These are phyloP conservation scores for Resseliella maxima DNA, from an alignment of 2,888 invertebrate genomes.

Conservation along the genomic window DNA sequence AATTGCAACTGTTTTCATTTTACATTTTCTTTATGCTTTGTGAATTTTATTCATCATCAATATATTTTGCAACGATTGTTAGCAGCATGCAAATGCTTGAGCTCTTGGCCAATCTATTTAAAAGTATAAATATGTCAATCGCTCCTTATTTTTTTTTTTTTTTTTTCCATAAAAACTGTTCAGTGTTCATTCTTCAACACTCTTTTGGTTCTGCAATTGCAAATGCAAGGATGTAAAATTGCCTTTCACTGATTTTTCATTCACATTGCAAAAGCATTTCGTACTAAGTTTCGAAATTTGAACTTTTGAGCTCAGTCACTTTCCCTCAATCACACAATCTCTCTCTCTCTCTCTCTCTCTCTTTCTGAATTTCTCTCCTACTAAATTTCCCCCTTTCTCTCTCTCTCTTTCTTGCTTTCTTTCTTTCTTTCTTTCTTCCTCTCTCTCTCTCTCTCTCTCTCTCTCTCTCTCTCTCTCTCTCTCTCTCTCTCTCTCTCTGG, in stretches of 20 bases:
- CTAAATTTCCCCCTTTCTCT: not conserved
- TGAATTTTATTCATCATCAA: slow-evolving; percentile 10
- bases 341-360: not conserved
- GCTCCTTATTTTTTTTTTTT: not conserved
- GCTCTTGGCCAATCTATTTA: slow-evolving; percentile 44
- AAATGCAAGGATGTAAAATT: not conserved
- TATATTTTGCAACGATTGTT: not conserved
- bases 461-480: not conserved
- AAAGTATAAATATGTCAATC: slow-evolving; percentile 40
- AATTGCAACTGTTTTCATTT: slow-evolving; percentile 24
- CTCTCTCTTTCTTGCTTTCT: no score
- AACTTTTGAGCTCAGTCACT: not conserved
- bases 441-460: not conserved
- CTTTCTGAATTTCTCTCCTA: no score
- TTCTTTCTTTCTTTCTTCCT: not conserved
- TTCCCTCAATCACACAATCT: not conserved
- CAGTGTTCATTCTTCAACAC: not conserved
- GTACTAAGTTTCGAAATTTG: not conserved
- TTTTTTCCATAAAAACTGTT: no score
- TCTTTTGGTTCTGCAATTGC: not conserved
- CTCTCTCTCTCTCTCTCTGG: not conserved
- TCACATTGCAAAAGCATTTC: not conserved
- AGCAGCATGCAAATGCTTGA: slow-evolving; percentile 24
- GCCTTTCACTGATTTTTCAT: slow-evolving; percentile 20
- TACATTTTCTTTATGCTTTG: not conserved